Evolutionary conservation across 2,797 vertebrate species (phyloP).

Genomic region (Myioborus melanocephalus): DNA sequence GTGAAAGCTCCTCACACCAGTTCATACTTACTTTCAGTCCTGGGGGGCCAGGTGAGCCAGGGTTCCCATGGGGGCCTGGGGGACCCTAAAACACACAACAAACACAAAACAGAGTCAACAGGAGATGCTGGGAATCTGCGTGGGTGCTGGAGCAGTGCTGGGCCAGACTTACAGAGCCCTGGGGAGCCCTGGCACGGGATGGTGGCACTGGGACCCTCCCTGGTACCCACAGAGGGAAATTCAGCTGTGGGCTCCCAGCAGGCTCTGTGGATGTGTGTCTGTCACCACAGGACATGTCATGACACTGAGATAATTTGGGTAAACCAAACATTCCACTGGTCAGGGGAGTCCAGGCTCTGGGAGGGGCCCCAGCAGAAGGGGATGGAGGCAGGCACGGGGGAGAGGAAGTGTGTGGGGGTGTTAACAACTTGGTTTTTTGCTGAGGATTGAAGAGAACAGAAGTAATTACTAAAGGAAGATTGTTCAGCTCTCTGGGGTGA

Average conservation of each 20-base stretch:
- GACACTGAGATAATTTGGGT: not conserved
- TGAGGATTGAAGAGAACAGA: not conserved
- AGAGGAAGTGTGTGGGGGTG: fast-evolving
- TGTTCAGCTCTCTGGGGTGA: not conserved
- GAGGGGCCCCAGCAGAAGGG: not conserved
- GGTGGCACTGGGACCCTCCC: fast-evolving
- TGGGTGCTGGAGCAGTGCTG: not conserved
- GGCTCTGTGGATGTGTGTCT: fast-evolving
- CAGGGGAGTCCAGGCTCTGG: not conserved
- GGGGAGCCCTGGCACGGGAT: not conserved
- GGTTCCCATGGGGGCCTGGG: slow-evolving; percentile 92
- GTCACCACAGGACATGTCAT: not conserved
- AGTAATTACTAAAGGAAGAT: not conserved
- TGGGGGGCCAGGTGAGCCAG: slow-evolving; percentile 84
- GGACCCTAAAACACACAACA: slow-evolving; percentile 83
- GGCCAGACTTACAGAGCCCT: not conserved
- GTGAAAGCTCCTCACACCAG: fast-evolving
- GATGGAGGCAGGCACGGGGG: not conserved
- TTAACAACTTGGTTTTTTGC: not conserved
- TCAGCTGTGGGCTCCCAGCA: not conserved
- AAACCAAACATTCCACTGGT: not conserved
- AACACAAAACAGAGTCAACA: not conserved
- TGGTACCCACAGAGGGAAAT: fast-evolving
- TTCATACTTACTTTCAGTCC: slow-evolving; percentile 85
- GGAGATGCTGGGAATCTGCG: fast-evolving